Evolutionary conservation across 2,113 vertebrate species (phyloP), one percentile per base, ranked within the genome.

Genomic region (Tamias sibiricus): DNA sequence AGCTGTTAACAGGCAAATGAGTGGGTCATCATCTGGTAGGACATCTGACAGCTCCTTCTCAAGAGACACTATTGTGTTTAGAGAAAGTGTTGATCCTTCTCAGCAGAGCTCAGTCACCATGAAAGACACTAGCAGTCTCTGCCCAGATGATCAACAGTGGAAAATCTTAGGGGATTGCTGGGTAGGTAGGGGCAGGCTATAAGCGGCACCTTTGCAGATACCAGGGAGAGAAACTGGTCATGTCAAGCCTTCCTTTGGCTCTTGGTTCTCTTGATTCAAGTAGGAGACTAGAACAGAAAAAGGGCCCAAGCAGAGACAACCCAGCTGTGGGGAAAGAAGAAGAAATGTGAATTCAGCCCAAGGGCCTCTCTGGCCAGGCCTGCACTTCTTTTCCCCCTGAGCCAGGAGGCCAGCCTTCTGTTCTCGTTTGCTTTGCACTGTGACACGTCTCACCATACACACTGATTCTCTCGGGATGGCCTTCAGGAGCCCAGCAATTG

Each of bases 31-130:
- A 83, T 72, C 95, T 84, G 24, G 59, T 20, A 35, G 52, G n/a
- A 1, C 42, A 57, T 96, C 92, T 72, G 75, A 87, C 80, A 19
- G 90, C 57, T 13, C 83, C 74, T 93, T 49, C 64, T 90, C 92
- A 59, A 57, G 89, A 93, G 72, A 71, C 26, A 0, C 24, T 40
- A 49, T 1, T 84, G 87, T 86, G 86, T 84, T 92, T 49, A 49
- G 54, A 77, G 62, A 84, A 69, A 19, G 44, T 64, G 87, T 77
- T 49, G 68, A 57, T 87, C 49, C 71, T 75, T 64, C 84, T 72
- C 71, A 4, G 79, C 71, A 32, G n/a, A 37, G 79, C 35, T 64
- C 0, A 0, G 79, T 90, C 76, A 68, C 72, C 12, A 0, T 26
- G 93, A 94, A 74, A 88, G 47, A 52, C 28, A 11, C 52, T 69